phyloP scores from a whole-genome alignment of 23 tunicate species.

The Phallusia fumigata region DNA sequence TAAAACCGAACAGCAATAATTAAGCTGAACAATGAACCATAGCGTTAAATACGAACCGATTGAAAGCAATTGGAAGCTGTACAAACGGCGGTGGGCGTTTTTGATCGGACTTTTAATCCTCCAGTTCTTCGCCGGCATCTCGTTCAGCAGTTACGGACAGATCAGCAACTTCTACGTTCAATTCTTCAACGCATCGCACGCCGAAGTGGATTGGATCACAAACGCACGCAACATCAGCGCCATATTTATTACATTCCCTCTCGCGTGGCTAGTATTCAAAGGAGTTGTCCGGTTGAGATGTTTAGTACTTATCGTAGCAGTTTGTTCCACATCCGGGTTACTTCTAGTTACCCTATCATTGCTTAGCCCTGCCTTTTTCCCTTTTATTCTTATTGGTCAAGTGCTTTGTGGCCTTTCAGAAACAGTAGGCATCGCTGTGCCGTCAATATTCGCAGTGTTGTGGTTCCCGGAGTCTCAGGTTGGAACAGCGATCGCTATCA shows the following conservation, averaged over 20 bases:
- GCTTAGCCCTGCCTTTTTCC: not conserved
- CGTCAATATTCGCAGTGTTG: not conserved
- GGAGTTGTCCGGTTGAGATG: not conserved
- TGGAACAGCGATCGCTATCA: not conserved
- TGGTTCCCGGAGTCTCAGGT: not conserved
- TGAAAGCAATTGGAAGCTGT: not conserved
- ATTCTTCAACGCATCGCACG: not conserved
- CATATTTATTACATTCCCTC: not conserved
- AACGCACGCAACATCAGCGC: slow-evolving; percentile 3
- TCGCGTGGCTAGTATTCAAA: not conserved
- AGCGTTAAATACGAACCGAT: too few relatives aligned
- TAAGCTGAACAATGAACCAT: too few relatives aligned
- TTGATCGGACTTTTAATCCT: not conserved
- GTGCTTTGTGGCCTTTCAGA: not conserved
- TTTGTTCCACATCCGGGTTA: not conserved
- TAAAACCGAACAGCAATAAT: too few relatives aligned
- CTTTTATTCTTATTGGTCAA: not conserved
- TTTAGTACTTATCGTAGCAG: not conserved
- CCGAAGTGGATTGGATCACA: not conserved
- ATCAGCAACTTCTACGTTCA: not conserved
- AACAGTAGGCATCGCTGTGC: not conserved
- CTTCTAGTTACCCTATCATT: not conserved
- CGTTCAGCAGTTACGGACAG: not conserved
- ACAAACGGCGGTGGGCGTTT: not conserved
- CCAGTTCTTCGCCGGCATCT: slow-evolving; percentile 8